phyloP scores from a whole-genome alignment of 2,797 vertebrate species.

The Poecilia wingei region DNA sequence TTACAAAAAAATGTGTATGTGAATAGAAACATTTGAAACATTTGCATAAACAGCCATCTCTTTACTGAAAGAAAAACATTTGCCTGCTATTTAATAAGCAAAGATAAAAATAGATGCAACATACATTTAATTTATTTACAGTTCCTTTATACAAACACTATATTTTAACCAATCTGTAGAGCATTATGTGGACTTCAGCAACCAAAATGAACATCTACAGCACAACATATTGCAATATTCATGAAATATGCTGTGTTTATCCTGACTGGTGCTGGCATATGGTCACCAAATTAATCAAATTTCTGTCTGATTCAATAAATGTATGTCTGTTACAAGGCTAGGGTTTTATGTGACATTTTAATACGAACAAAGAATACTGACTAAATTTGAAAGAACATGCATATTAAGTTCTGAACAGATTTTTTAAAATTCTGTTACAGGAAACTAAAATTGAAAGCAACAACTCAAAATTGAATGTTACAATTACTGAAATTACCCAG shows the following conservation, averaged over 20 bases:
- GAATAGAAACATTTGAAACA: neutral
- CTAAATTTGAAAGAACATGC: neutral
- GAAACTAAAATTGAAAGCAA: constrained; percentile 51
- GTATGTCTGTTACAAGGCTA: constrained; percentile 15
- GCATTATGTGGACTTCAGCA: neutral
- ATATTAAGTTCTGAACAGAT: constrained; percentile 13
- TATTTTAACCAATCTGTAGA: neutral
- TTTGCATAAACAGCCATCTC: neutral
- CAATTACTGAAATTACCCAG: constrained; percentile 49
- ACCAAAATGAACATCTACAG: neutral
- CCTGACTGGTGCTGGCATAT: neutral
- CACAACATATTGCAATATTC: neutral
- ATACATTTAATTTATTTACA: neutral
- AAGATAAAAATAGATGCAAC: neutral
- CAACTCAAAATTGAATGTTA: constrained; percentile 46
- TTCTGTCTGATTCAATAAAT: constrained; percentile 27
- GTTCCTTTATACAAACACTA: neutral
- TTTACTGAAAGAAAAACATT: neutral
- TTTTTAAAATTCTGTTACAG: constrained; percentile 2
- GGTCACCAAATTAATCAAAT: constrained; percentile 14
- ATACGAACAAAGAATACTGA: constrained; percentile 29
- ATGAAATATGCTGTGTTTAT: constrained; percentile 2
- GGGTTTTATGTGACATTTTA: constrained; percentile 23
- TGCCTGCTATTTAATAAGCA: neutral
- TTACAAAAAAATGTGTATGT: neutral